Evolutionary conservation across 2,797 vertebrate genomes (phyloP).

Genomic region (Acanthis flammea): DNA sequence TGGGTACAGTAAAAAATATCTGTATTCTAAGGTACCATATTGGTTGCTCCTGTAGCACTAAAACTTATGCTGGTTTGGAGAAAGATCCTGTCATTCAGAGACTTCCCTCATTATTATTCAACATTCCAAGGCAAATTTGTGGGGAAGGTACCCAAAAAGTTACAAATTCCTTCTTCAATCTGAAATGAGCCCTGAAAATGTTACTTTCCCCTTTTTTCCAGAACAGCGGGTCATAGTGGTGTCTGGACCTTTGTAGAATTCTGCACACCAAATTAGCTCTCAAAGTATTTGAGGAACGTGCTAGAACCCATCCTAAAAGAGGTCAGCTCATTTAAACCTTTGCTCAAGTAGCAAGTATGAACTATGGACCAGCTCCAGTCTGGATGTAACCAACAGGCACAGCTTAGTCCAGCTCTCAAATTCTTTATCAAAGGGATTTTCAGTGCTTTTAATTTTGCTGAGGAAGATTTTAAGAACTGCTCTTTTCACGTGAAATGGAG

Average conservation of each 20-base stretch:
- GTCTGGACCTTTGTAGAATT: background rate
- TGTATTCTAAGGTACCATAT: background rate
- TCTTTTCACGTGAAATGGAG: background rate
- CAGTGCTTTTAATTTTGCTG: background rate
- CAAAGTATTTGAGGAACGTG: accelerated
- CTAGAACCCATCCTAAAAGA: background rate
- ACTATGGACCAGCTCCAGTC: background rate
- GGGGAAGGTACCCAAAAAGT: background rate
- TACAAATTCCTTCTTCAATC: background rate
- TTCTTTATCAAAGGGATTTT: background rate
- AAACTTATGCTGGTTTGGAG: background rate
- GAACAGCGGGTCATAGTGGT: background rate
- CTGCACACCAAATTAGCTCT: background rate
- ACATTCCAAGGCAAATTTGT: background rate
- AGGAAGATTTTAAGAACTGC: background rate
- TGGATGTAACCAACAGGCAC: background rate
- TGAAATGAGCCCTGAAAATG: background rate
- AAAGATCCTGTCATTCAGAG: background rate
- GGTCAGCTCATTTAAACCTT: background rate
- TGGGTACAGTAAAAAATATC: background rate
- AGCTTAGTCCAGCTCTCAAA: background rate
- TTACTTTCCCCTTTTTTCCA: background rate
- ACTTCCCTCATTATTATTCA: background rate
- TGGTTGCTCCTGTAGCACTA: background rate
- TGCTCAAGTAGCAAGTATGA: background rate